Conservation (phyloP, 2,888 invertebrate species). For the Patella pellucida region DNA sequence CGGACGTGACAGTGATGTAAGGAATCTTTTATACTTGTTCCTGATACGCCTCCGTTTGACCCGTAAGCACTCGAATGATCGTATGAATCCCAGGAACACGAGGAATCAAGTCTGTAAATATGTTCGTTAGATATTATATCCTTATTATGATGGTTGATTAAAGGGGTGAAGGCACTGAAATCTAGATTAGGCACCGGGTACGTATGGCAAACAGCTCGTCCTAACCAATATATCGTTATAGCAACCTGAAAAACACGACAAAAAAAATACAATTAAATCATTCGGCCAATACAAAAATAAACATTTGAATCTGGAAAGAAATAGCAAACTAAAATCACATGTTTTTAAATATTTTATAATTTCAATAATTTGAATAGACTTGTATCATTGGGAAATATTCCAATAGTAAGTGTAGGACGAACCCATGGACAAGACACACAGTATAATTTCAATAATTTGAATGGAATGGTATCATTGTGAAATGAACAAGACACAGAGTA, state of each 20-base stretch:
- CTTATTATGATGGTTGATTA: conserved; percentile 57
- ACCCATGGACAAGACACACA: too few relatives aligned
- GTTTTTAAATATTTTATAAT: too few relatives aligned
- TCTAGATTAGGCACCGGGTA: conserved; percentile 66
- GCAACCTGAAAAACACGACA: conserved; percentile 62
- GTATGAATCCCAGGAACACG: conserved; percentile 44
- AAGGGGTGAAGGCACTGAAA: conserved; percentile 63
- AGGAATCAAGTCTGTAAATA: conserved; percentile 40
- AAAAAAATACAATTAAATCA: neutral
- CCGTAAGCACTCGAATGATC: conserved; percentile 50
- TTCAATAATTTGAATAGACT: too few relatives aligned
- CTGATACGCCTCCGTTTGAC: conserved; percentile 30
- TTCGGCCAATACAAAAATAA: too few relatives aligned
- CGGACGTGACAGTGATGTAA: conserved; percentile 38
- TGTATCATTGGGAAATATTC: too few relatives aligned
- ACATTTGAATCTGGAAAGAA: too few relatives aligned
- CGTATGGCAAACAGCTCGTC: conserved; percentile 46
- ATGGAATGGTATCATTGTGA: too few relatives aligned
- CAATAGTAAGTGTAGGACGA: too few relatives aligned
- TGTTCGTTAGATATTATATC: conserved; percentile 50
- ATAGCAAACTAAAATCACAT: too few relatives aligned
- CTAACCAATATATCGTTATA: conserved; percentile 68
- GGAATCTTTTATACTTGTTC: conserved; percentile 24
- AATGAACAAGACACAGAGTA: too few relatives aligned
- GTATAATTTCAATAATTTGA: too few relatives aligned